Base-by-base conservation (phyloP, 1,140 invertebrate genomes). In the Gonatopus flavifemur region DNA sequence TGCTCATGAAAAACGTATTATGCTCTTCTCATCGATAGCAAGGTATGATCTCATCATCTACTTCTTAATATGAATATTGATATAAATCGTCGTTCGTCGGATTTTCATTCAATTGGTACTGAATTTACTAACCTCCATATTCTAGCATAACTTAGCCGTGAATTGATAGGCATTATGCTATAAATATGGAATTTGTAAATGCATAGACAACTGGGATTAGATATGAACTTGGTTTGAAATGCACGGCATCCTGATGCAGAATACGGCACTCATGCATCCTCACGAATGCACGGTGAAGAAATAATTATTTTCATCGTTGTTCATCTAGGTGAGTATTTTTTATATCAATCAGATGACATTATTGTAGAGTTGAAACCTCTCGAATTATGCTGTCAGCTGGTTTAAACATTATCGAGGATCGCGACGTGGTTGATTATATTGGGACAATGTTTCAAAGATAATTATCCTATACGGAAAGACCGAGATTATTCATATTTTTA, bases 1-100 rank as follows among this genome's bases (percentile, higher is more conserved):
- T 28, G 16, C 30, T 8, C 33, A 31, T 39, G 38, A 57, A 69
- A 67, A n/a, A n/a, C n/a, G 69, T 49, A 73, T 71, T 73, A 73
- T 73, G 70, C 70, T 69, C 64, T 36, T 59, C 67, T 73, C 70
- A 70, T 49, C 45, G 44, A 30, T 24, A 39, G 43, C 55, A 54
- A 53, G 64, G 35, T 37, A 38, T 36, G 62, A 60, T 40, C 37
- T 43, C 25, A 41, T 39, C 53, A 52, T 53, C 67, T 16, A 42
- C n/a, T 18, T 21, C 33, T 9, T n/a, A n/a, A n/a, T n/a, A n/a
- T n/a, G n/a, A n/a, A n/a, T n/a, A n/a, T n/a, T n/a, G n/a, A n/a
- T n/a, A n/a, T n/a, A n/a, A n/a, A n/a, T n/a, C n/a, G n/a, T 5
- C 16, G n/a, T 40, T 22, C n/a, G 19, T 8, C 10, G 3, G 2